Percentiles rank a stretch among this genome's conserved stretches.
These are phyloP conservation scores for Drosophila hydei DNA, from an alignment of 1,140 invertebrate species.

Conservation along the genomic window DNA sequence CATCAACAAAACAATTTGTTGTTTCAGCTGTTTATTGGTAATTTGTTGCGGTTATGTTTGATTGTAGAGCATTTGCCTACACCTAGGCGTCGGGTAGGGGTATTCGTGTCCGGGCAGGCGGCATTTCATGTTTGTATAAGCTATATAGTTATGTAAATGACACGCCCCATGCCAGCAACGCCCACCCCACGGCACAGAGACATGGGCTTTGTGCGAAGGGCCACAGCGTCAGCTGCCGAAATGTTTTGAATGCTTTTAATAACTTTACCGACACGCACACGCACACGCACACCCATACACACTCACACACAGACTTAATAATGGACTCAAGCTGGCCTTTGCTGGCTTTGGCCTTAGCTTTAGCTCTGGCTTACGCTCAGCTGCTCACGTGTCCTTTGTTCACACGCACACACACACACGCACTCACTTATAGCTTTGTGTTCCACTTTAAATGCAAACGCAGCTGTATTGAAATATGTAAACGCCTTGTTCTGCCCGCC, in stretches of 20 bases:
- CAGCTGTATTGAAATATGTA: slow-evolving; percentile 39
- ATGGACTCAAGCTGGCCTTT: slow-evolving; percentile 11
- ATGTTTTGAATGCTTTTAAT: slow-evolving; percentile 77
- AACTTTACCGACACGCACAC: slow-evolving; percentile 70
- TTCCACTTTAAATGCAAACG: slow-evolving; percentile 46
- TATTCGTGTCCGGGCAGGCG: slow-evolving; percentile 49
- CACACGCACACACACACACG: background rate
- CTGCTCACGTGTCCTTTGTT: slow-evolving; percentile 16
- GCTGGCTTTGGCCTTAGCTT: background rate
- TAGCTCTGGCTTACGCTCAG: background rate
- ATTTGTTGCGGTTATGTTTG: slow-evolving; percentile 73
- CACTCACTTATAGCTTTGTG: background rate
- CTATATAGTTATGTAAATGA: slow-evolving; percentile 71
- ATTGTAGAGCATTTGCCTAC: slow-evolving; percentile 47
- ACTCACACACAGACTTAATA: background rate
- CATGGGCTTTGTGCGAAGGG: too few species aligned
- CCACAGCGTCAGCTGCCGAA: slow-evolving; percentile 27
- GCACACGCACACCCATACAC: background rate
- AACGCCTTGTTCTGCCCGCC: background rate
- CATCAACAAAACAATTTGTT: slow-evolving; percentile 29
- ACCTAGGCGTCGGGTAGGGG: background rate
- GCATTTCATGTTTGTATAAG: slow-evolving; percentile 28
- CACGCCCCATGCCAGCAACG: slow-evolving; percentile 26
- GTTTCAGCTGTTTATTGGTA: slow-evolving; percentile 50
- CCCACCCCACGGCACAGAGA: too few species aligned